phyloP scores from a whole-genome alignment of 2,113 vertebrate species.

The Otus sunia region DNA sequence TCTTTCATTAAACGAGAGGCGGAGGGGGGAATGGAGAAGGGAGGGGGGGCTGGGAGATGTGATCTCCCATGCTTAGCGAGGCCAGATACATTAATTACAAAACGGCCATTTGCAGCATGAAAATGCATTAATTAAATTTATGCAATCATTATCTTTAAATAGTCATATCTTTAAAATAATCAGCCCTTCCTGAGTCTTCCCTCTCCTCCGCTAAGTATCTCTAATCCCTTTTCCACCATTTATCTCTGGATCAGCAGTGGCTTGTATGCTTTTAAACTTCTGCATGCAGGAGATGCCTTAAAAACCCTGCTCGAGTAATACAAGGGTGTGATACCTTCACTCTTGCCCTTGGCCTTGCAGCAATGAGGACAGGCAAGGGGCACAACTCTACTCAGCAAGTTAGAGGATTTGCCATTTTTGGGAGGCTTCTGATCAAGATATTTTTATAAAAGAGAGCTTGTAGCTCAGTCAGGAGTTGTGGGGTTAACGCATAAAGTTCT shows the following conservation, averaged over 20 bases:
- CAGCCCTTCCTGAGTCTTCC: slow-evolving; percentile 74
- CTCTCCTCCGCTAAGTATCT: slow-evolving; percentile 46
- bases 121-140: slow-evolving; percentile 99
- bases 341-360: background rate
- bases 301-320: background rate
- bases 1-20: slow-evolving; percentile 80
- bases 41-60: slow-evolving; percentile 64
- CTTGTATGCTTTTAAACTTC: background rate
- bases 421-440: background rate
- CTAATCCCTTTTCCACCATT: slow-evolving; percentile 69
- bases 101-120: slow-evolving; percentile 93
- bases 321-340: background rate
- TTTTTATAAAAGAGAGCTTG: background rate
- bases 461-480: background rate
- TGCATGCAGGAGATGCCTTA: background rate
- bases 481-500: background rate
- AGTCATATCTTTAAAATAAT: slow-evolving; percentile 93
- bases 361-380: background rate
- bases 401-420: background rate
- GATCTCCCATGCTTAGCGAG: slow-evolving; percentile 82
- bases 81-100: slow-evolving; percentile 87
- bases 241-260: slow-evolving; percentile 66
- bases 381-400: background rate
- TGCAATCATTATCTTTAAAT: slow-evolving; percentile 99
- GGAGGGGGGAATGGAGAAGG: slow-evolving; percentile 32